Evolutionary conservation across 2,888 invertebrate species (phyloP), one percentile per base, ranked within the genome.

Genomic region (Bembecia ichneumoniformis): DNA sequence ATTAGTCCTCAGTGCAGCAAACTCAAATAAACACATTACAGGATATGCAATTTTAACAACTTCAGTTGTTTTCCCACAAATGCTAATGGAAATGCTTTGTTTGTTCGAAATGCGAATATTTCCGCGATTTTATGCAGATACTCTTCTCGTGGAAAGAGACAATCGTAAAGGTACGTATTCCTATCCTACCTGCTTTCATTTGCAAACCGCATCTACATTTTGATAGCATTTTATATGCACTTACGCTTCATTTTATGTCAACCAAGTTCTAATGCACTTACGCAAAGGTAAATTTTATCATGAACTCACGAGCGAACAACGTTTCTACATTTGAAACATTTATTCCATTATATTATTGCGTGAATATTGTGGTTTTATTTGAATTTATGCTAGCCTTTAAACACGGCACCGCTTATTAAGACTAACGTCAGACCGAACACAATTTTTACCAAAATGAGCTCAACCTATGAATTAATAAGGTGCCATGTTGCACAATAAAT

Each of bases 81-180:
- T 60, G 62, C 60, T 59, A 67, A 68, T 70, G 65, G 62, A 62
- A 64, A 58, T 66, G 60, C 58, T 61, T 63, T 56, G 68, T 64
- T 64, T 52, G 53, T 59, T 56, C 55, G 55, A 57, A 44, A 9
- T 50, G 49, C 55, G 54, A 58, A 54, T 56, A 55, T 54, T 52
- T 55, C 54, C 45, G 47, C 45, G 48, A 58, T 50, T 58, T 58
- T 59, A 64, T 55, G 62, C 54, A 51, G 53, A 58, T 57, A 53
- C 52, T 52, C 49, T 49, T 47, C 46, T 45, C 17, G 28, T 36
- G 17, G 47, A 50, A 55, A 53, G 48, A 49, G 48, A 47, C 44
- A 50, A 46, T 14, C 40, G 40, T 40, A 40, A 40, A 40, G 40
- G 40, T 28, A 20, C 16, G 9, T 43, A 15, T 43, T 43, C n/a